Evolutionary conservation across 2,113 vertebrate genomes (phyloP), one percentile per base, ranked within the genome.

Genomic region (Halcyon senegalensis): DNA sequence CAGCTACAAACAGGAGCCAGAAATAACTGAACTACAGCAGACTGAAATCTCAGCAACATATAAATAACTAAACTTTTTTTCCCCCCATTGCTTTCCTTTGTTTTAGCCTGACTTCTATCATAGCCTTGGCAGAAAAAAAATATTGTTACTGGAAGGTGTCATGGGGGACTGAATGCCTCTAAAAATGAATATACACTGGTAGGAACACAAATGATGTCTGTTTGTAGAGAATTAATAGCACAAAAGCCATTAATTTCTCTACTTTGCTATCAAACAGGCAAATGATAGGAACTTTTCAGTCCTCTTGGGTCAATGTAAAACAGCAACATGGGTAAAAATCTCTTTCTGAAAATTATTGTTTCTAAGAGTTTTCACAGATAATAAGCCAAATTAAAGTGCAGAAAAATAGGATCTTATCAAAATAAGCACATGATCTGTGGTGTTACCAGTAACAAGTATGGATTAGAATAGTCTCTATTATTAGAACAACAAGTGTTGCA

Each of bases 91-190:
- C 53, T 88, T 83, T 78, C 55, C 37, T 76, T 92, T 58, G 17
- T 91, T 86, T 37, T 56, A 83, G 92, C 31, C 87, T 90, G 73
- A 76, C 50, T 77, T 96, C 35, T 43, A 35, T 78, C 72, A 84
- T 60, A 87, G 84, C 28, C 50, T 94, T 84, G 41, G 83, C 41
- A 95, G 56, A 88, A 85, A 46, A 75, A 68, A 90, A 89, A 87
- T 31, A 60, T 89, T 60, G 59, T 55, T 88, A 78, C 50, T 60
- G 74, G 37, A 84, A 89, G 43, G 4, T 95, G 81, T 78, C 24
- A 50, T 39, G 58, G 56, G 9, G 23, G 11, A 68, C 19, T 13
- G 37, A 90, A 73, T 70, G 28, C 9, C 13, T 77, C 39, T 69
- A n/a, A 86, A 87, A 91, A 73, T 56, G 21, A 93, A 91, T 72